phyloP scores from a whole-genome alignment of 1,140 invertebrate species.

The Rhyacophila brunnea region DNA sequence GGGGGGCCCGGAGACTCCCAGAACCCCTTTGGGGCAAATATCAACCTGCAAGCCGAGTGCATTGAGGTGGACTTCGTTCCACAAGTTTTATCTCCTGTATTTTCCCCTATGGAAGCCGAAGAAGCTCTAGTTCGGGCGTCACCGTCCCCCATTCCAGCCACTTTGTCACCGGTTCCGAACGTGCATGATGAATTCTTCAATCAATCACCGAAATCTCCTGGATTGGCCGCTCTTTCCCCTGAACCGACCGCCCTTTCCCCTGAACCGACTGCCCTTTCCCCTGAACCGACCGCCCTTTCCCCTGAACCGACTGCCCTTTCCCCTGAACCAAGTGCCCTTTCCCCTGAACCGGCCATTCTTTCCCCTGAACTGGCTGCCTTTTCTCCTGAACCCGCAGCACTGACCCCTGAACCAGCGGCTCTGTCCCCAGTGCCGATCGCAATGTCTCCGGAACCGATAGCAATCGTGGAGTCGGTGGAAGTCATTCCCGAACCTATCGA shows the following conservation, averaged over 20 bases:
- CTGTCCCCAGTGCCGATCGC: constrained; percentile 10
- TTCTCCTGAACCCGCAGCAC: constrained; percentile 3
- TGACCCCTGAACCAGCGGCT: constrained; percentile 1
- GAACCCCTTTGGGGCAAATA: constrained; percentile 17
- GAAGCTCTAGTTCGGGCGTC: neutral
- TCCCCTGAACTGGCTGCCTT: constrained; percentile 7
- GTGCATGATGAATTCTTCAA: constrained; percentile 12
- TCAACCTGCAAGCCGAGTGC: constrained; percentile 23
- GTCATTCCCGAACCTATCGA: neutral
- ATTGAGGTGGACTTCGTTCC: constrained; percentile 18
- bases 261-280: neutral
- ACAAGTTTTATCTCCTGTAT: neutral
- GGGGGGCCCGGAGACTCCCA: constrained; percentile 5
- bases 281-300: neutral
- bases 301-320: constrained; percentile 2
- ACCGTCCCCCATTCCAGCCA: constrained; percentile 11
- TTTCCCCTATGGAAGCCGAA: neutral
- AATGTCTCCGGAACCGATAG: neutral
- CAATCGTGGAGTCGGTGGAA: neutral
- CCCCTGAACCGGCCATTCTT: constrained; percentile 3
- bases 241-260: neutral
- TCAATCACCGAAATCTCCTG: constrained; percentile 6
- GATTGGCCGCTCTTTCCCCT: neutral
- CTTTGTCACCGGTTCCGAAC: constrained; percentile 15
- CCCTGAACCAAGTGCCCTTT: constrained; percentile 5